Percentiles rank a stretch among this genome's conserved stretches.
phyloP scores from a whole-genome alignment of 2,113 vertebrate species.

The Conger conger region DNA sequence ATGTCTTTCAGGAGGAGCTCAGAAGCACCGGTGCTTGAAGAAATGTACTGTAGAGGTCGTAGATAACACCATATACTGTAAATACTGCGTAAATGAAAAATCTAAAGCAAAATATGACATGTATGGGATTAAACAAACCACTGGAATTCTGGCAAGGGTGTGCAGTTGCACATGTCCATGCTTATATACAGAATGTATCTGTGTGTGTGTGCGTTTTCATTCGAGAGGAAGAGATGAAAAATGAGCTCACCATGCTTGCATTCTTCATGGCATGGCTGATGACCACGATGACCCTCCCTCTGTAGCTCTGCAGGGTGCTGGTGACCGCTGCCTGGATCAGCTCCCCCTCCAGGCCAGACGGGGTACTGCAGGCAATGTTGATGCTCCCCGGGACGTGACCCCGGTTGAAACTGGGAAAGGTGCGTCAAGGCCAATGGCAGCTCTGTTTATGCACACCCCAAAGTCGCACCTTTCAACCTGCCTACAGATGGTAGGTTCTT shows the following conservation, averaged over 20 bases:
- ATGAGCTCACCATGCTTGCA: conserved; percentile 69
- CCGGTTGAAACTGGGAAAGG: conserved; percentile 78
- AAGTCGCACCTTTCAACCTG: not conserved
- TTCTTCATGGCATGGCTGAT: conserved; percentile 83
- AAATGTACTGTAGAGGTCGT: not conserved
- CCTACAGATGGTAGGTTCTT: not conserved
- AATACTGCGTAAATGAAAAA: not conserved
- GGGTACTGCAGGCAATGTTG: conserved; percentile 81
- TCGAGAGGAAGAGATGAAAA: not conserved
- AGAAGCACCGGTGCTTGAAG: not conserved
- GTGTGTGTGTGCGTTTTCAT: not conserved
- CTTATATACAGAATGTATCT: too few relatives aligned
- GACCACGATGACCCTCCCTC: conserved; percentile 84
- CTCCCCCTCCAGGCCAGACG: conserved; percentile 82
- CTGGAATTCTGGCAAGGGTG: not conserved
- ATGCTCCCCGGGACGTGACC: conserved; percentile 94
- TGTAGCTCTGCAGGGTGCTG: conserved; percentile 78
- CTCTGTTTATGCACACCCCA: not conserved
- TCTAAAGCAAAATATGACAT: not conserved
- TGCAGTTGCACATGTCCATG: not conserved
- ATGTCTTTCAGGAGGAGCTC: not conserved
- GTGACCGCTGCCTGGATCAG: conserved; percentile 59
- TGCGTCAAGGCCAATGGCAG: conserved; percentile 65
- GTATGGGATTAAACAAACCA: not conserved
- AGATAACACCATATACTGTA: not conserved